A percentile compares a stretch with the other conserved stretches of the same genome.
Evolutionary conservation across 2,888 invertebrate genomes (phyloP).

Genomic region (Caenorhabditis sinica): DNA sequence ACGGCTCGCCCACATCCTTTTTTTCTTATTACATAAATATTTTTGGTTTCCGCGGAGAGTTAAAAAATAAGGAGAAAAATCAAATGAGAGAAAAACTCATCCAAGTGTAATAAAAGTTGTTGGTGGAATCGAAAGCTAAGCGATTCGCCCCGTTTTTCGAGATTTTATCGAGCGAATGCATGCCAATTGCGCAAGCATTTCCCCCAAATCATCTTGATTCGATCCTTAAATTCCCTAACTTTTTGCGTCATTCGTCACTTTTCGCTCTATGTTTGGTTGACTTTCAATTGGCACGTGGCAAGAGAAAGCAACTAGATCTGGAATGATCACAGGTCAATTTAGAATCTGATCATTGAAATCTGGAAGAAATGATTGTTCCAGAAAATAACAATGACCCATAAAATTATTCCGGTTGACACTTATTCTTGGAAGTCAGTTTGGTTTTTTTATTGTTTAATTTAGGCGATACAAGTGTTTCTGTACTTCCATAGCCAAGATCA

Average conservation of each 20-base stretch:
- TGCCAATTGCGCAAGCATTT: constrained; percentile 41
- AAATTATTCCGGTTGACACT: too few relatives aligned
- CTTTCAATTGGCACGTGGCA: not conserved
- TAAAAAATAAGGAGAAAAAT: constrained; percentile 26
- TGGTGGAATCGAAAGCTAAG: constrained; percentile 22
- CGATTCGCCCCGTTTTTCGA: constrained; percentile 59
- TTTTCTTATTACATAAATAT: not conserved
- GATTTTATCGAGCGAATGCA: constrained; percentile 52
- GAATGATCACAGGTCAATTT: not conserved
- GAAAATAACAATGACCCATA: not conserved
- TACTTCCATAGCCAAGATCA: too few relatives aligned
- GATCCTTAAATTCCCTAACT: constrained; percentile 14
- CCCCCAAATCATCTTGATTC: constrained; percentile 16
- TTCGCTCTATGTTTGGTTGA: not conserved
- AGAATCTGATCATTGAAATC: not conserved
- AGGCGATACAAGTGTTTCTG: too few relatives aligned
- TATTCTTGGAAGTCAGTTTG: too few relatives aligned
- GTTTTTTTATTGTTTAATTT: too few relatives aligned
- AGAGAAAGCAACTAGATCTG: not conserved
- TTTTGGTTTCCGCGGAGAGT: constrained; percentile 22
- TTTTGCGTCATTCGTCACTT: constrained; percentile 37
- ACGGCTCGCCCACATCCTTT: constrained; percentile 1
- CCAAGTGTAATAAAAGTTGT: constrained; percentile 56
- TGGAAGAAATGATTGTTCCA: not conserved
- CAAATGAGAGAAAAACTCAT: constrained; percentile 29